Percentiles rank a stretch among this genome's conserved stretches.
These are phyloP conservation scores for Amniataba percoides DNA, from an alignment of 2,797 vertebrate species.

Conservation along the genomic window DNA sequence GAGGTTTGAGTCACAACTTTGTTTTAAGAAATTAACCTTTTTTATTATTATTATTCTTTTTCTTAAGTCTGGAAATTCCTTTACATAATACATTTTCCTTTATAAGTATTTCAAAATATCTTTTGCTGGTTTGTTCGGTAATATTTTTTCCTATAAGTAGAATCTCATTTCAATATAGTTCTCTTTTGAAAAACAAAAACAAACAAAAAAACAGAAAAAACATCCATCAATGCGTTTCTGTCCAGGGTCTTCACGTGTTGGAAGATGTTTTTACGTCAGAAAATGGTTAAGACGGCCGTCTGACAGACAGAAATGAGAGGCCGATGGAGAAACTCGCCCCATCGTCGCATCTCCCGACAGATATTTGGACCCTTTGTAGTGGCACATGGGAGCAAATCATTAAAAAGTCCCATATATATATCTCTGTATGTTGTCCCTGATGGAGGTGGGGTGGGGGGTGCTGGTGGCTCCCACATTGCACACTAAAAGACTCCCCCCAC, in stretches of 20 bases:
- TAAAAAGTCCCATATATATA: conserved; percentile 34
- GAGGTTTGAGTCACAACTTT: conserved; percentile 71
- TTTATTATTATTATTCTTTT: neutral
- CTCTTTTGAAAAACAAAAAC: conserved; percentile 73
- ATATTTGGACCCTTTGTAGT: conserved; percentile 61
- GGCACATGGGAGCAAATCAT: conserved; percentile 41
- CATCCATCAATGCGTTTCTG: conserved; percentile 79
- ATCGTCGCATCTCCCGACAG: neutral
- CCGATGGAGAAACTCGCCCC: conserved; percentile 63
- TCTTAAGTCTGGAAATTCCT: conserved; percentile 63
- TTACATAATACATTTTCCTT: conserved; percentile 80
- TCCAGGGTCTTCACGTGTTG: conserved; percentile 66
- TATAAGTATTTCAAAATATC: conserved; percentile 87
- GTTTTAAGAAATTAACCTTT: conserved; percentile 80
- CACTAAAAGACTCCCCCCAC: conserved; percentile 56
- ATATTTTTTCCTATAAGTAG: conserved; percentile 82
- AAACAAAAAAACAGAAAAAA: conserved; percentile 56
- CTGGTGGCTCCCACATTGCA: conserved; percentile 30
- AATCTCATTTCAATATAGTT: conserved; percentile 83
- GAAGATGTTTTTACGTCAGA: conserved; percentile 43
- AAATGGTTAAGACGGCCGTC: conserved; percentile 64
- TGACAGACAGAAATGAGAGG: conserved; percentile 69
- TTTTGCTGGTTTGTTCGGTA: conserved; percentile 85
- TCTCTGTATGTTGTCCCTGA: neutral
- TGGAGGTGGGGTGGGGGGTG: neutral